Percentiles rank a stretch among this genome's conserved stretches.
These are phyloP conservation scores for Alviniconcha strummeri DNA, from an alignment of 2,888 invertebrate genomes.

Conservation along the genomic window DNA sequence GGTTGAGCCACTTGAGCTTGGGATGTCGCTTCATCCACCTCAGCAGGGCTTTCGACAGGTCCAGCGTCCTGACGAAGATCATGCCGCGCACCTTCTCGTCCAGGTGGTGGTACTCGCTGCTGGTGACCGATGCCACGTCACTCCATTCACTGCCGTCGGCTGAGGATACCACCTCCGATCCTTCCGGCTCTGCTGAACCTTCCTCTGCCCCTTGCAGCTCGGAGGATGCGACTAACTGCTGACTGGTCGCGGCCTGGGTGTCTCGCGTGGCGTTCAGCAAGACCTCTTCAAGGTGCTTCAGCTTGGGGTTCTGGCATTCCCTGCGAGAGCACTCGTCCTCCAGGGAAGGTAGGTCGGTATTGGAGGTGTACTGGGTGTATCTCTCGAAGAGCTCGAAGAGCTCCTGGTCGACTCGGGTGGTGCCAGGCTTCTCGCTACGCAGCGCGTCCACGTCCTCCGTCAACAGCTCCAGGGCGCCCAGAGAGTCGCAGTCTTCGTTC, in stretches of 20 bases:
- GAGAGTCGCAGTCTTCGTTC: constrained; percentile 31
- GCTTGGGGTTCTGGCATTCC: constrained; percentile 20
- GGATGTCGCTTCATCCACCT: constrained; percentile 21
- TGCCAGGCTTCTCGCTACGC: not conserved
- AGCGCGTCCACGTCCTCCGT: constrained; percentile 1
- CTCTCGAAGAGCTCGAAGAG: not conserved
- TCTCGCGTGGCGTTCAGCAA: not conserved
- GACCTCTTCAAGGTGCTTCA: constrained; percentile 10
- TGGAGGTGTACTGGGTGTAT: not conserved
- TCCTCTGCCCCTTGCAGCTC: not conserved
- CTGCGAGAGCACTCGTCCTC: not conserved
- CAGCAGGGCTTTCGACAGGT: constrained; percentile 15
- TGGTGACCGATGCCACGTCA: not conserved
- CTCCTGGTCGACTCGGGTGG: not conserved
- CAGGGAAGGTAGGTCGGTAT: not conserved
- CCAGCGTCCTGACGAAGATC: constrained; percentile 33
- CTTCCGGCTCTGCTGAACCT: not conserved
- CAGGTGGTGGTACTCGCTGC: not conserved
- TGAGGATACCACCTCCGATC: not conserved
- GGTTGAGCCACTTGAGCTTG: constrained; percentile 18
- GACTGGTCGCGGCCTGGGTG: no score
- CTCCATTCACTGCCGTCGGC: not conserved
- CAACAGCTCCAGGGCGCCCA: constrained; percentile 11
- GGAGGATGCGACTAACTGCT: no score
- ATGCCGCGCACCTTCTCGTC: constrained; percentile 22